Conservation (phyloP, 2,888 invertebrate genomes). For the Cataglyphis altisquamis region DNA sequence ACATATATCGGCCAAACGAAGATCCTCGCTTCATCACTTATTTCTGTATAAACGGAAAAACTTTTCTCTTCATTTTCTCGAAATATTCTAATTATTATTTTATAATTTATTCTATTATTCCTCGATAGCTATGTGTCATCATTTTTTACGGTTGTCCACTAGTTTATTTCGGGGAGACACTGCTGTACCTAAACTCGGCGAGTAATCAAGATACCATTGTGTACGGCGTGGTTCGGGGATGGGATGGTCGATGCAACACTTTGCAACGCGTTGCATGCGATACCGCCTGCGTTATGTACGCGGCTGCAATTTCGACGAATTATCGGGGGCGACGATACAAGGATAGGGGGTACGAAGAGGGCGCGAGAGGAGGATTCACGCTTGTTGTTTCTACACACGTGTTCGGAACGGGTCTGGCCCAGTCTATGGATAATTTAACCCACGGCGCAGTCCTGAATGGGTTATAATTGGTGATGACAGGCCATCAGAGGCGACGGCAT, state of each 20-base stretch:
- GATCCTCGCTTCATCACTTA: background rate
- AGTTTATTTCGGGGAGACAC: slow-evolving; percentile 5
- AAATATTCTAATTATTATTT: background rate
- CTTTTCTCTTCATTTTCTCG: background rate
- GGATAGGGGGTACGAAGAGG: slow-evolving; percentile 32
- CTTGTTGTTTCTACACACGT: slow-evolving; percentile 73
- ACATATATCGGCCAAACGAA: background rate
- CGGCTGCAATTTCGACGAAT: slow-evolving; percentile 63
- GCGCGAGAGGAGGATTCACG: slow-evolving; percentile 70
- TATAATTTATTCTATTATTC: background rate
- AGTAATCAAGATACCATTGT: slow-evolving; percentile 74
- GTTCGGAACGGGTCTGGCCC: slow-evolving; percentile 45
- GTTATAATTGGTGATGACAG: slow-evolving; percentile 85
- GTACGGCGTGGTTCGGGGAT: background rate
- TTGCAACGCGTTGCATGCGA: slow-evolving; percentile 45
- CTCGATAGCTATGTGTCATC: background rate
- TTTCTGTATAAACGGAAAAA: background rate
- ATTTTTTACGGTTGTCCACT: background rate
- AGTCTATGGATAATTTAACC: slow-evolving; percentile 82
- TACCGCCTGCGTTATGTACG: slow-evolving; percentile 54
- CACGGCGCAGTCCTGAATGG: slow-evolving; percentile 79
- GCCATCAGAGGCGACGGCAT: slow-evolving; percentile 73
- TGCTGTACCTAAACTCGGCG: background rate
- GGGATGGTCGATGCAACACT: slow-evolving; percentile 5
- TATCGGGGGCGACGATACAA: slow-evolving; percentile 39